Base-by-base conservation (phyloP, 2,888 invertebrate species). In the Biston stratarius region DNA sequence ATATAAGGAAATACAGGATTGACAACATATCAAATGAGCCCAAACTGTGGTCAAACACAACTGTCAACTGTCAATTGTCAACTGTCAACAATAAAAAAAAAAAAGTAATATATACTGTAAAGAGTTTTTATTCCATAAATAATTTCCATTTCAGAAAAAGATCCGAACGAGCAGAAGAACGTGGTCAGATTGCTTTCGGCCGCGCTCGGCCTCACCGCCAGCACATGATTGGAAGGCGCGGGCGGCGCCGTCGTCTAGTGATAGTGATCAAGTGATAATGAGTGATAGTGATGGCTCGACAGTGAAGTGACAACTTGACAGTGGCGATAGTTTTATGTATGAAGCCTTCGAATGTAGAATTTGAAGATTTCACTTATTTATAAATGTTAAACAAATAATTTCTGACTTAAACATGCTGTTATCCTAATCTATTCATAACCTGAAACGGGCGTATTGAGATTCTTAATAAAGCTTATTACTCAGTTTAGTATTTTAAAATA, bases 181-280 rank as follows among this genome's bases (percentile, higher is more conserved):
- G 97, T 98, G 9, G 96, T 97, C 12, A 96, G 97, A 70, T 91
- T 98, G 73, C 91, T 98, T 64, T 97, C 97, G 56, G 96, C 96
- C 77, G 97, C 97, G 0, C 91, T 98, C 45, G 97, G 97, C 0
- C 92, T 97, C 36, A 87, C 94, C 63, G 78, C 91, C 72, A 87
- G 73, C 86, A 92, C 89, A 91, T 92, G 92, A 92, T 85, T 75
- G n/a, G 15, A n/a, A 34, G 24, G 24, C 12, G 14, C 42, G 9
- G 53, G 12, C 58, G 47, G 53, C 40, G 48, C 12, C 42, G 61
- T 45, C 40, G 42, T 38, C 36, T 33, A 58, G 38, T 59, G 59
- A 57, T 55, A 48, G 34, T 57, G 49, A 44, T 40, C n/a, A n/a
- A 61, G 49, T 14, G 42, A 55, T 55, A 34, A 52, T 6, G 49